Percentiles rank a stretch among this genome's conserved stretches.
phyloP scores from a whole-genome alignment of 2,113 vertebrate genomes.

The Fulmarus glacialis region DNA sequence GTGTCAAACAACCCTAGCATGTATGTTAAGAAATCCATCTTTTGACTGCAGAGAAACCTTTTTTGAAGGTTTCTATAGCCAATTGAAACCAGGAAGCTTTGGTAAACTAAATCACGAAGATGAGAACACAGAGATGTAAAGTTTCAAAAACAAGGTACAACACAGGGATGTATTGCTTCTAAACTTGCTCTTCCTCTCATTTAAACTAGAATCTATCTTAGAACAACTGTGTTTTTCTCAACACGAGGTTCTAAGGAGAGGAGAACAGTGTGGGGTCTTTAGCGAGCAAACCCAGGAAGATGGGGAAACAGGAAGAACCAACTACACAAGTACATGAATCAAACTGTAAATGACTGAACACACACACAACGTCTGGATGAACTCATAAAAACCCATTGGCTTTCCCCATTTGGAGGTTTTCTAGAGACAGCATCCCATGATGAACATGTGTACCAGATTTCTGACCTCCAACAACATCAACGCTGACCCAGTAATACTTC shows the following conservation, averaged over 20 bases:
- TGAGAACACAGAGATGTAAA: neutral
- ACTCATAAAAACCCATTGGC: neutral
- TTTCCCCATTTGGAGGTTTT: neutral
- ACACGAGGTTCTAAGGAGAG: neutral
- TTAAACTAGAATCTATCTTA: neutral
- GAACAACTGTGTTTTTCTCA: neutral
- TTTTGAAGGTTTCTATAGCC: neutral
- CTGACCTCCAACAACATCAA: neutral
- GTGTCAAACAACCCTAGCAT: neutral
- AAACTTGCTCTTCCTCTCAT: neutral
- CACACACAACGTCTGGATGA: neutral
- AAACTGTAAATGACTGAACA: neutral
- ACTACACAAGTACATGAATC: neutral
- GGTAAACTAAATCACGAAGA: neutral
- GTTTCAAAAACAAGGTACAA: neutral
- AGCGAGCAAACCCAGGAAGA: neutral
- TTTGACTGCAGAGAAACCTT: neutral
- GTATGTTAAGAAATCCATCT: neutral
- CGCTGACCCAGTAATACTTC: neutral
- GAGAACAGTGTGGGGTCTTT: neutral
- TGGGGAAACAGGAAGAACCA: neutral
- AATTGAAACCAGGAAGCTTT: neutral
- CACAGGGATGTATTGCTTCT: neutral
- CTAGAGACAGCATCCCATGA: neutral
- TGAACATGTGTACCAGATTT: neutral